Evolutionary conservation across 2,888 invertebrate species (phyloP), one percentile per base, ranked within the genome.

Genomic region (Xylota segnis): DNA sequence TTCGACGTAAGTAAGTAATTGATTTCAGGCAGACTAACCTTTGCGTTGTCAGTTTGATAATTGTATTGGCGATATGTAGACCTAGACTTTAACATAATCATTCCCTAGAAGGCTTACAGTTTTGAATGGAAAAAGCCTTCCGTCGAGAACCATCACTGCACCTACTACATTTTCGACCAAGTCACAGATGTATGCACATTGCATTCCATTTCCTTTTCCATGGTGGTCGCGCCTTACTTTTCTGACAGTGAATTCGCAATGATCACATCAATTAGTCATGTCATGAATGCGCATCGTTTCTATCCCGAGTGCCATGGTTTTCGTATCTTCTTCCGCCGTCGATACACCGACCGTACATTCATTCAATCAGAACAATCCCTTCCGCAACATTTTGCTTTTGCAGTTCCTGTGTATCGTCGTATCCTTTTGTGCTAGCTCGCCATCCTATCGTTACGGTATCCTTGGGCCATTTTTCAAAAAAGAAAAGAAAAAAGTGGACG

Each of bases 301-400:
- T 56, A 40, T 52, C 72, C 34, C 14, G 23, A 72, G 40, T 23
- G 23, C 52, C 18, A 29, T 14, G 6, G 6, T 43, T 12, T 4
- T 43, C 43, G 40, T 40, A 12, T 65, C 9, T 16, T 16, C 18
- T 34, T 16, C 10, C 14, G 27, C 29, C 43, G 2, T 23, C 47
- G 40, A 27, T 47, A 50, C 34, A 23, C 10, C n/a, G 40, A 23
- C 10, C n/a, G 40, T 65, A 29, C 63, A 27, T 43, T 14, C 66
- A 72, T 79, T 79, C 72, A 79, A 79, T 79, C 72, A 72, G 78
- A 79, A 79, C 72, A 50, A 79, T 72, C 65, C 65, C 65, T 79
- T 79, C 40, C 63, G 72, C 72, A 79, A 58, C 72, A 72, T 58
- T 58, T 65, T 79, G 56, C 29, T 71, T 72, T 47, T n/a, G 45